phyloP scores from a whole-genome alignment of 35 echinoderm and acorn worm species.

The Ophiothrix spiculata region DNA sequence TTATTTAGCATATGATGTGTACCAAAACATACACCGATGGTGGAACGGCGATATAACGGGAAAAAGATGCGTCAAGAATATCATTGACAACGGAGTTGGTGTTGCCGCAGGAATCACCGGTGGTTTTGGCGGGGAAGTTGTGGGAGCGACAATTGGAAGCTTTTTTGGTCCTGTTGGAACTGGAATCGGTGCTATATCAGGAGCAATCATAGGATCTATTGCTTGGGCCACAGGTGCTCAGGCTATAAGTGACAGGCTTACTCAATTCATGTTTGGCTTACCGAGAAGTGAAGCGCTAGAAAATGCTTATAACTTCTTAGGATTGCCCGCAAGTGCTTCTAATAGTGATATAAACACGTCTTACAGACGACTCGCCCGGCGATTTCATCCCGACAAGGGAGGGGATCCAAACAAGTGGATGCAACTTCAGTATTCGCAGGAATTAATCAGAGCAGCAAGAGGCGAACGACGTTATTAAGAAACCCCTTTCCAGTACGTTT shows the following conservation, averaged over 20 bases:
- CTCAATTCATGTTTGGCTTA: not conserved
- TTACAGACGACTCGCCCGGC: not conserved
- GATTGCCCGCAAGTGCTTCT: not conserved
- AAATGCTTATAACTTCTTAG: conserved; percentile 13
- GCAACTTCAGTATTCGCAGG: not conserved
- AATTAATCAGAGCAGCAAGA: not conserved
- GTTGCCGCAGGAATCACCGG: conserved; percentile 16
- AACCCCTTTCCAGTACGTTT: too few relatives aligned
- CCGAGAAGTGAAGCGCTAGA: conserved; percentile 2
- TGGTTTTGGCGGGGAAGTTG: not conserved
- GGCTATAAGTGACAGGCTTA: not conserved
- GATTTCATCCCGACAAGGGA: conserved; percentile 23
- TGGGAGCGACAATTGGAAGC: not conserved
- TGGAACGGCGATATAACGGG: conserved; percentile 32
- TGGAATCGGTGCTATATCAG: not conserved
- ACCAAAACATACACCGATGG: conserved; percentile 20
- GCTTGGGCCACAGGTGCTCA: not conserved
- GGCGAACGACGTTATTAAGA: not conserved
- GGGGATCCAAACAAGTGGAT: not conserved
- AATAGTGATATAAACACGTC: conserved; percentile 3
- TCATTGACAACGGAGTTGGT: conserved; percentile 3
- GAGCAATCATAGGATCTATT: not conserved
- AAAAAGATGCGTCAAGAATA: conserved; percentile 23
- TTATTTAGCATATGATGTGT: not conserved
- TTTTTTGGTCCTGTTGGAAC: not conserved